Base-by-base conservation (phyloP, 2,888 invertebrate species). In the Polydesmus complanatus region DNA sequence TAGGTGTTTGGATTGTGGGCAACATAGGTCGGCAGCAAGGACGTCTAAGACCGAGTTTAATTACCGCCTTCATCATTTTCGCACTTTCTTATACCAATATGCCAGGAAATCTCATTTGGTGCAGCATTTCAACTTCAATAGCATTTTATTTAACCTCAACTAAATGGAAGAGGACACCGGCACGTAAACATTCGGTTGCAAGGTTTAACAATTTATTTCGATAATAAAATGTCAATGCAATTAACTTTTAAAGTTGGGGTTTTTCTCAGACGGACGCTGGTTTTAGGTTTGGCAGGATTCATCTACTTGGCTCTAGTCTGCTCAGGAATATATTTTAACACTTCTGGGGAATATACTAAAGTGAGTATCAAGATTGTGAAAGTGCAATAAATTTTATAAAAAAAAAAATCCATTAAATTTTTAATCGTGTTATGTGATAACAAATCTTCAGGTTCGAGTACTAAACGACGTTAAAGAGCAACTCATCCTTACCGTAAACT, bases 1-100 rank as follows among this genome's bases (percentile, higher is more conserved):
- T n/a, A 91, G 95, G 93, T 68, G 87, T 92, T 0, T 88, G 91
- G 85, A 78, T 84, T 0, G 88, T 93, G 8, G 93, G 93, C 26
- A 95, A 94, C 70, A 85, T 94, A 64, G 94, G 94, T 0, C 80
- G 85, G 1, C 86, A 93, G 71, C 77, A 80, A 68, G 92, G 92
- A 1, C 74, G 79, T 0, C 77, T 89, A 37, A 83, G 82, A 77
- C 79, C 82, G 71, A 80, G 88, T 0, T 70, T 91, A 0, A 58
- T 82, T 0, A 83, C 82, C 0, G 83, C 93, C 0, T 84, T 85
- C 67, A 83, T 87, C 69, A 83, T 85, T 0, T 70, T 84, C 0
- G 81, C 88, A 19, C 84, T 84, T 48, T 65, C 68, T 27, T 67
- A 69, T n/a, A 82, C 84, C 67, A 78, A 86, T 56, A 84, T 82